Conservation (phyloP, 2,888 invertebrate genomes). For the Brachypalpus laphriformis region DNA sequence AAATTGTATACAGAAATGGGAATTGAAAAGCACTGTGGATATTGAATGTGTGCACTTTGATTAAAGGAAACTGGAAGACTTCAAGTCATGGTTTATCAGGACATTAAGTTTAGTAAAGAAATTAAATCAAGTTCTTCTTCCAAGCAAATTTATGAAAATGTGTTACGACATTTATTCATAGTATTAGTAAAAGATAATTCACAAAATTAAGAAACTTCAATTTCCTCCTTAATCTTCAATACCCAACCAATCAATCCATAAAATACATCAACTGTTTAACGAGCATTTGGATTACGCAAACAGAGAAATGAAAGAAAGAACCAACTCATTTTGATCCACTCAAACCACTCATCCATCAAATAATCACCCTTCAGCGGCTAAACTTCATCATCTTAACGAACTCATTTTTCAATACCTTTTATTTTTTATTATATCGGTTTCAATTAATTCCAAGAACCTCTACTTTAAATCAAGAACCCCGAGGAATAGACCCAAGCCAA, state of each 20-base stretch:
- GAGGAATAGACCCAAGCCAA: background rate
- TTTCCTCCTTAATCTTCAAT: too few species aligned
- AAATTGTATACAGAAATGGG: too few species aligned
- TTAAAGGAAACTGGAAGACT: too few species aligned
- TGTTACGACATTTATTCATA: too few species aligned
- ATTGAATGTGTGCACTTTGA: too few species aligned
- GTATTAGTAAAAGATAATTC: too few species aligned
- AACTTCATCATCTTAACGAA: slow-evolving; percentile 29
- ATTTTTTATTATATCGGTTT: slow-evolving; percentile 37
- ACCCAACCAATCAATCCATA: background rate
- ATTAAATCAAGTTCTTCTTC: too few species aligned
- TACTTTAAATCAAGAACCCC: slow-evolving; percentile 1
- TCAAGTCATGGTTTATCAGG: too few species aligned
- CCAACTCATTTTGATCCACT: slow-evolving; percentile 17
- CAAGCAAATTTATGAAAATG: too few species aligned
- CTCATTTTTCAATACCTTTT: slow-evolving; percentile 20
- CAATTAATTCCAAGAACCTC: slow-evolving; percentile 40
- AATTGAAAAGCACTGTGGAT: too few species aligned
- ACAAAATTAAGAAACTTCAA: too few species aligned
- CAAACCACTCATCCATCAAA: slow-evolving; percentile 6
- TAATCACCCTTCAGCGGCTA: slow-evolving; percentile 34
- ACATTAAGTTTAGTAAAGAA: too few species aligned
- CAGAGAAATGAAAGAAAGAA: background rate
- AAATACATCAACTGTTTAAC: background rate
- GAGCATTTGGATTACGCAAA: background rate